phyloP scores from a whole-genome alignment of 2,113 vertebrate species.

The Phasianus colchicus region DNA sequence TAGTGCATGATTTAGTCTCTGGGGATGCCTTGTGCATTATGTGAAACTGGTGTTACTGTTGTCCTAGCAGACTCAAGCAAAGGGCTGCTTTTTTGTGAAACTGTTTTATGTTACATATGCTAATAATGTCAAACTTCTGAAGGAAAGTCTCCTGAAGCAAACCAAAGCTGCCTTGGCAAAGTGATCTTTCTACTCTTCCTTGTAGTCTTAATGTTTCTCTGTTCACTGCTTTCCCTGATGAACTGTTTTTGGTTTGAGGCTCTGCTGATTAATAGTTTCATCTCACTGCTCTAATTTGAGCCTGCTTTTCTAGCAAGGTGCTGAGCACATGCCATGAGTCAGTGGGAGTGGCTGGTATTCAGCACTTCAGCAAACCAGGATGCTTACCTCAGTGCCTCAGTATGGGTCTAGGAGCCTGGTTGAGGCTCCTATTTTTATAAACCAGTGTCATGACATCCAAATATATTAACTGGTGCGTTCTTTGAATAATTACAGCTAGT shows the following conservation, averaged over 20 bases:
- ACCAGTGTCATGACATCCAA: not conserved
- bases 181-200: not conserved
- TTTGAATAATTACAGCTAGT: constrained; percentile 9
- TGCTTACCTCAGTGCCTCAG: not conserved
- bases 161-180: constrained; percentile 10
- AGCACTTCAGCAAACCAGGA: constrained; percentile 36
- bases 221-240: not conserved
- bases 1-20: constrained; percentile 18
- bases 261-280: not conserved
- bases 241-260: not conserved
- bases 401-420: not conserved
- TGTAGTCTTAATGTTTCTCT: not conserved
- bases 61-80: not conserved
- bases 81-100: constrained; percentile 20
- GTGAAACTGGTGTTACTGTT: not conserved
- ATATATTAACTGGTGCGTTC: not conserved
- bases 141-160: not conserved
- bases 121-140: constrained; percentile 38
- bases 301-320: constrained; percentile 17
- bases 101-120: constrained; percentile 9
- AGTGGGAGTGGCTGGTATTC: constrained; percentile 44
- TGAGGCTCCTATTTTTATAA: constrained; percentile 47
- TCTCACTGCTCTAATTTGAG: constrained; percentile 22
- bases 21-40: not conserved
- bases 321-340: not conserved